Percentiles rank a stretch among this genome's conserved stretches.
These are phyloP conservation scores for Nanorana parkeri DNA, from an alignment of 2,113 vertebrate species.

Conservation along the genomic window DNA sequence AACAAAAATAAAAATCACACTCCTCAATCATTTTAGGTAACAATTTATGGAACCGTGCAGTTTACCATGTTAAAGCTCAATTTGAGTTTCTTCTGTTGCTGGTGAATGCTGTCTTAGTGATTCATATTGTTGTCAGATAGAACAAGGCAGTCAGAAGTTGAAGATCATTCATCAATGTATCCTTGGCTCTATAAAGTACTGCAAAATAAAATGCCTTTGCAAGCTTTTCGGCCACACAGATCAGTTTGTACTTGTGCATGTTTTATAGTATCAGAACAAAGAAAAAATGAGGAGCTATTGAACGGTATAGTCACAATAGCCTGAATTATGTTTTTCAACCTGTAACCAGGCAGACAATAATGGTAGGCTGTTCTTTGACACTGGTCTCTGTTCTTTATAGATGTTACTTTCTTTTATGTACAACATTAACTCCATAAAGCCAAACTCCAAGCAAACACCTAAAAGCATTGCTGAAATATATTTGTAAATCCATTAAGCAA, in stretches of 20 bases:
- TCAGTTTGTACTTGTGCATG: background rate
- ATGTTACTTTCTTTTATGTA: no score
- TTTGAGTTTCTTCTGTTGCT: slow-evolving; percentile 5
- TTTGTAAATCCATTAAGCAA: no score
- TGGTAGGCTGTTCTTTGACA: no score
- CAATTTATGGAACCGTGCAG: slow-evolving; percentile 18
- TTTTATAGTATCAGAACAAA: background rate
- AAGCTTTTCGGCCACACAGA: slow-evolving; percentile 6
- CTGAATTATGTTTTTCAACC: no score
- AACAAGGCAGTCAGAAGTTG: slow-evolving; percentile 2
- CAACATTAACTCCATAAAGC: no score
- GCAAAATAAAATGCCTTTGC: background rate
- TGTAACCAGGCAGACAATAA: no score
- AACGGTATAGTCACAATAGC: no score
- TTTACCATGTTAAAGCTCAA: background rate
- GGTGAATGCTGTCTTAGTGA: slow-evolving; percentile 7
- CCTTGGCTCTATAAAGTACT: background rate
- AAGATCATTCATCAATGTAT: slow-evolving; percentile 19
- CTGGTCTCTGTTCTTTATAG: no score
- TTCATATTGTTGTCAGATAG: background rate
- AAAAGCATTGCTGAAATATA: no score
- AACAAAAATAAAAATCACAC: no score
- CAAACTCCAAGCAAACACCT: no score
- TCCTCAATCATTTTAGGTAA: background rate
- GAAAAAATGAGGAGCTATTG: background rate